A percentile compares a stretch with the other conserved stretches of the same genome.
Evolutionary conservation across 1,140 invertebrate species (phyloP).

Genomic region (Drosophila ogumai): DNA sequence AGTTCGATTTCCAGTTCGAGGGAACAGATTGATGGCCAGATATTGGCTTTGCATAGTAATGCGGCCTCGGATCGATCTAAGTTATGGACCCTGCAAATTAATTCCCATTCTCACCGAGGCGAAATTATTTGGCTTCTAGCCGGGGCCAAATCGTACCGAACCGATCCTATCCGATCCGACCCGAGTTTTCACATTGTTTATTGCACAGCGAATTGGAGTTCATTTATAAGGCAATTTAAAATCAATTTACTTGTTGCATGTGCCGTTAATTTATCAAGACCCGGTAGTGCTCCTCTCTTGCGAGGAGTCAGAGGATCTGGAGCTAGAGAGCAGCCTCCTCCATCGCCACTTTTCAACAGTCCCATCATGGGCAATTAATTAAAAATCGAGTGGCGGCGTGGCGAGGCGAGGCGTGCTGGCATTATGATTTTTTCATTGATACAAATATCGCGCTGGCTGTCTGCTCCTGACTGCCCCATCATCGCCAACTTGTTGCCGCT

Average conservation of each 20-base stretch:
- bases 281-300: slow-evolving; percentile 6
- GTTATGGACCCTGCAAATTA: slow-evolving; percentile 73
- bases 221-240: slow-evolving; percentile 82
- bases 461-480: slow-evolving; percentile 16
- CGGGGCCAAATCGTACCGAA: not conserved
- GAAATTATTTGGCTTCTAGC: slow-evolving; percentile 50
- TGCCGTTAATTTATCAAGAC: slow-evolving; percentile 79
- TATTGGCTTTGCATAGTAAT: slow-evolving; percentile 77
- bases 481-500: slow-evolving; percentile 58
- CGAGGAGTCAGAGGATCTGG: not conserved
- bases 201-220: slow-evolving; percentile 72
- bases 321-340: slow-evolving; percentile 7
- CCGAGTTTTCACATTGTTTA: slow-evolving; percentile 59
- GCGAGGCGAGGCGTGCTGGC: slow-evolving; percentile 58
- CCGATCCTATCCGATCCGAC: slow-evolving; percentile 25
- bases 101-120: slow-evolving; percentile 41
- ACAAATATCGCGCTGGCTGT: slow-evolving; percentile 63
- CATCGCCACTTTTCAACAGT: slow-evolving; percentile 72
- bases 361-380: slow-evolving; percentile 81
- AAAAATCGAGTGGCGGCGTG: slow-evolving; percentile 59
- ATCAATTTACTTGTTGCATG: slow-evolving; percentile 81
- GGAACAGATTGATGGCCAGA: slow-evolving; percentile 66
- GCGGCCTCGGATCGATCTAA: slow-evolving; percentile 46
- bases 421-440: slow-evolving; percentile 83
- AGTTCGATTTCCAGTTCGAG: slow-evolving; percentile 62